phyloP scores from a whole-genome alignment of 2,888 invertebrate species.

The Thera britannica region DNA sequence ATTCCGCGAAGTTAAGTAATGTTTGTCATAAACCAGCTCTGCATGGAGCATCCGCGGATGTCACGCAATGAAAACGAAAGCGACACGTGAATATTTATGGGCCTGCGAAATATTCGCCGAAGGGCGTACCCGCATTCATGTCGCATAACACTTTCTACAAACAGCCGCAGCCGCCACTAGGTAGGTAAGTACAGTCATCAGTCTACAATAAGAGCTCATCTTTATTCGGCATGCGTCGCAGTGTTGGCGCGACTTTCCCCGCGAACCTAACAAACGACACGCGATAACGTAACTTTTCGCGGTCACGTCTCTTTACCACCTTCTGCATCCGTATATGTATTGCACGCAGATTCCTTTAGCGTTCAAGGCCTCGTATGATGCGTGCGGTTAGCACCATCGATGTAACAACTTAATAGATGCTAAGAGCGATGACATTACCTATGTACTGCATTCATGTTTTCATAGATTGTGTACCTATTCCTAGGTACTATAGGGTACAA shows the following conservation, averaged over 20 bases:
- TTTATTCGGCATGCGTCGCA: conserved; percentile 72
- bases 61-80: conserved; percentile 81
- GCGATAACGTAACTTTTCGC: conserved; percentile 62
- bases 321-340: conserved; percentile 61
- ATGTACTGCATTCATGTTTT: conserved; percentile 40
- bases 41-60: conserved; percentile 52
- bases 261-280: conserved; percentile 44
- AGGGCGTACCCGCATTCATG: conserved; percentile 80
- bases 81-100: conserved; percentile 77
- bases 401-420: conserved; percentile 50
- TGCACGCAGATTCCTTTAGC: conserved; percentile 42
- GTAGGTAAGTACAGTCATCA: conserved; percentile 12
- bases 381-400: conserved; percentile 50
- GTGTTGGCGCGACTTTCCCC: conserved; percentile 76
- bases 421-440: conserved; percentile 40
- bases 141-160: conserved; percentile 77
- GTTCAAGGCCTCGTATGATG: conserved; percentile 59
- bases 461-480: conserved; percentile 26
- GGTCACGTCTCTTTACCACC: conserved; percentile 54
- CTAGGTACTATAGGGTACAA: conserved; percentile 38
- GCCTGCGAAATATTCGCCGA: conserved; percentile 80
- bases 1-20: conserved; percentile 75
- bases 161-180: conserved; percentile 51
- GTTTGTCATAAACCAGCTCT: conserved; percentile 64
- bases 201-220: conserved; percentile 77